These are phyloP conservation scores for Channallabes apus DNA, from an alignment of 2,797 vertebrate genomes.

Conservation along the genomic window DNA sequence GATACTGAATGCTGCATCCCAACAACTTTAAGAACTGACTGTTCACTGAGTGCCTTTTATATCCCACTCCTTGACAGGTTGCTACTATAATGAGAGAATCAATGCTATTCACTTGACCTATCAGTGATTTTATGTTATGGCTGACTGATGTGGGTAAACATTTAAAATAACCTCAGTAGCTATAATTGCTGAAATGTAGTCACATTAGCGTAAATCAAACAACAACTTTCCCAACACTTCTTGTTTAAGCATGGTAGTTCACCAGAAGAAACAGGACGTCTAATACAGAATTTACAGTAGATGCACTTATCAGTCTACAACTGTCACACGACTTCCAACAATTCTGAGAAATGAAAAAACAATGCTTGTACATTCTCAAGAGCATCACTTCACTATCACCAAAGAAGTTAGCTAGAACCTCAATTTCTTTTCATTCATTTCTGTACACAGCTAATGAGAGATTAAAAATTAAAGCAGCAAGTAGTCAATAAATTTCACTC, in stretches of 20 bases:
- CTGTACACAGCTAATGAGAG: conserved; percentile 2
- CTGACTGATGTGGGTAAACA: background rate
- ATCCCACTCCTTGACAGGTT: no score
- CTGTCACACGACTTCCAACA: background rate
- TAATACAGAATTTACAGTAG: background rate
- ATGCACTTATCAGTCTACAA: background rate
- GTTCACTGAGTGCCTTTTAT: no score
- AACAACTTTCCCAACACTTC: background rate
- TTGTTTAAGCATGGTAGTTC: background rate
- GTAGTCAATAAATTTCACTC: conserved; percentile 14
- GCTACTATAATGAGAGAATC: no score
- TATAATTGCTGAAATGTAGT: background rate
- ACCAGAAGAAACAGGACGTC: background rate
- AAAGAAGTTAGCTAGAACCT: background rate
- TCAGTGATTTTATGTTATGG: no score
- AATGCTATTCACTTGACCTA: no score
- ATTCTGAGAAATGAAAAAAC: conserved; percentile 5
- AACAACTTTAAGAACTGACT: no score
- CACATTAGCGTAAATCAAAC: conserved; percentile 4
- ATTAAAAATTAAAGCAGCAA: conserved; percentile 32
- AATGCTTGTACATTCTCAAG: background rate
- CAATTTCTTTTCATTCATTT: background rate
- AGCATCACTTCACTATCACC: background rate
- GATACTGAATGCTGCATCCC: no score
- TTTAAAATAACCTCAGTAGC: conserved; percentile 1